Percentiles rank a stretch among this genome's conserved stretches.
Conservation (phyloP, 2,888 invertebrate species). For the Tuberolachnus salignus region DNA sequence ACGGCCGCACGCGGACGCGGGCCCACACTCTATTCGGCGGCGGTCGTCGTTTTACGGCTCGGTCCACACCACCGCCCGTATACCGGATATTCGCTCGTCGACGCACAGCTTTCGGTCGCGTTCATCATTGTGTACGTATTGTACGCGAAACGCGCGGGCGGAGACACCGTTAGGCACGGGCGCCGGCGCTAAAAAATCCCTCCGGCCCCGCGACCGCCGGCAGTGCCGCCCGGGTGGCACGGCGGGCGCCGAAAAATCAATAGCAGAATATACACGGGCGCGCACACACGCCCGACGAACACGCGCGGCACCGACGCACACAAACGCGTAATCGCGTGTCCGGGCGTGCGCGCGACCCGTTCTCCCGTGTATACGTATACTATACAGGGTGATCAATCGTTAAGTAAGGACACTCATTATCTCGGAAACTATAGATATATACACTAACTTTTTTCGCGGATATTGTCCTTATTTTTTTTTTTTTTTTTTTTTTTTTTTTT, state of each 20-base stretch:
- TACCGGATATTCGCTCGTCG: conserved; percentile 33
- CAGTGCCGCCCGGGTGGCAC: conserved; percentile 57
- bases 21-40: background rate
- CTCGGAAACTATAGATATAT: too few relatives aligned
- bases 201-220: too few relatives aligned
- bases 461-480: too few relatives aligned
- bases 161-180: conserved; percentile 57
- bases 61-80: conserved; percentile 45
- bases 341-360: background rate
- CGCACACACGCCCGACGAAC: background rate
- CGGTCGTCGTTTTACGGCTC: conserved; percentile 10
- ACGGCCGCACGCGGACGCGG: background rate
- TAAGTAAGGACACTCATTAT: too few relatives aligned
- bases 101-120: conserved; percentile 48
- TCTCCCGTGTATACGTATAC: background rate
- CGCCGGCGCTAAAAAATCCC: conserved; percentile 58
- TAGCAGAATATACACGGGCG: conserved; percentile 4
- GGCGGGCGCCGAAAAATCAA: conserved; percentile 57
- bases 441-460: too few relatives aligned
- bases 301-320: background rate
- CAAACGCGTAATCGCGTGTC: background rate
- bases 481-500: too few relatives aligned
- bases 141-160: conserved; percentile 46
- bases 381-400: too few relatives aligned
- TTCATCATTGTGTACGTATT: conserved; percentile 21